Evolutionary conservation across 2,113 vertebrate species (phyloP), one percentile per base, ranked within the genome.

Genomic region (Excalfactoria chinensis): DNA sequence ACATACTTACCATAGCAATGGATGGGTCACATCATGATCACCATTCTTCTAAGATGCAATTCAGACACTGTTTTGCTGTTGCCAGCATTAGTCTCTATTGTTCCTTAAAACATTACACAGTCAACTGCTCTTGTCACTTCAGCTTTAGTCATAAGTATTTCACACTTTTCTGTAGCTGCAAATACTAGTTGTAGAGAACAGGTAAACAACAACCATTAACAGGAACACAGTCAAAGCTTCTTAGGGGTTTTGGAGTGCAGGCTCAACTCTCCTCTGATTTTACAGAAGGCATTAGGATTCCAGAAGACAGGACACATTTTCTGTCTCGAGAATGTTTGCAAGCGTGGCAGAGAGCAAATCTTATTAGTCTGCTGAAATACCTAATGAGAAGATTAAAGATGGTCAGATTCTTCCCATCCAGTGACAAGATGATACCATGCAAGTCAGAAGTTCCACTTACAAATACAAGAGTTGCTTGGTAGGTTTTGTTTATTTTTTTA

Each of bases 291-390:
- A 70, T 8, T 35, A 69, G 20, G 18, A 41, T 55, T 84, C 32
- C 15, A 86, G 44, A 77, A 46, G 13, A 28, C 6, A 67, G 8
- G 15, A 49, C 14, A 44, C 68, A 46, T 4, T 4, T 46, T 25
- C 48, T 68, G 26, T 43, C 21, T 64, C 35, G 69, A 56, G 11
- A 71, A 56, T 7, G 62, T 23, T 37, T 49, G 23, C 3, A 9
- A 48, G 1, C 4, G 8, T 25, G 8, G 34, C 5, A 46, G 3
- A 1, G 20, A 2, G 35, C 5, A n/a, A 63, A 78, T 16, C 28
- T 59, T 37, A 34, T 16, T 34, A 26, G 56, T 2, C 0, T 41
- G 8, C 66, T 62, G 30, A 78, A 83, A 60, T 58, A 62, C 17
- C 8, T 49, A 9, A 59, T 12, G 4, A 9, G 14, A 16, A 64